Conservation (phyloP, 2,888 invertebrate species). For the Lamellibrachia satsuma region DNA sequence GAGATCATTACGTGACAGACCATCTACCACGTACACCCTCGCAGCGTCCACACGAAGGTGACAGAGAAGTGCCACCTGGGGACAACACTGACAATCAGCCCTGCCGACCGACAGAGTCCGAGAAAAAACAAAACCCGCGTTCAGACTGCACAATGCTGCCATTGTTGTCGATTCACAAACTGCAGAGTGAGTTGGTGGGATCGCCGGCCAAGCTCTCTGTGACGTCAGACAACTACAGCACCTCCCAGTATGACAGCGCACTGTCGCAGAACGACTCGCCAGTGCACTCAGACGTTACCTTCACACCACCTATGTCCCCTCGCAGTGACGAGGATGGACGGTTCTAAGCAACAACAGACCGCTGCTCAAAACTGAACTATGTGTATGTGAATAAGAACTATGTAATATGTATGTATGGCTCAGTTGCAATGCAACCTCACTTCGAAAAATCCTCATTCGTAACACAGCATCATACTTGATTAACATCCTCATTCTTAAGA, state of each 20-base stretch:
- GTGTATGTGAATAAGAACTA: neutral
- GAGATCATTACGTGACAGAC: neutral
- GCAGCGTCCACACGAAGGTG: neutral
- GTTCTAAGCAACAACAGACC: neutral
- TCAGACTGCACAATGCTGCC: neutral
- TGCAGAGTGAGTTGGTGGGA: neutral
- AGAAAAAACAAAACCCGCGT: neutral
- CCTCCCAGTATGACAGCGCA: neutral
- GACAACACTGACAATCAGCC: neutral
- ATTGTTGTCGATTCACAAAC: neutral
- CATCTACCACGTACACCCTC: neutral
- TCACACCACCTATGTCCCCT: neutral
- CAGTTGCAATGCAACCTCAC: neutral
- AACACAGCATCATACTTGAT: neutral
- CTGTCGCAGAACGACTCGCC: neutral
- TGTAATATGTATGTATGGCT: neutral
- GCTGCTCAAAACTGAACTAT: neutral
- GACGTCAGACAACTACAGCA: neutral
- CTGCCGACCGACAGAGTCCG: neutral
- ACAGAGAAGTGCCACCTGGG: neutral
- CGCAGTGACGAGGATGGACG: neutral
- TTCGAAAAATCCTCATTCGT: no score
- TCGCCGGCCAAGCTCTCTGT: neutral
- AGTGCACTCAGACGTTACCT: neutral
- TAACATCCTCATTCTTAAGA: neutral